Percentiles rank a stretch among this genome's conserved stretches.
Evolutionary conservation across 2,113 vertebrate genomes (phyloP).

Genomic region (Labrus mixtus): DNA sequence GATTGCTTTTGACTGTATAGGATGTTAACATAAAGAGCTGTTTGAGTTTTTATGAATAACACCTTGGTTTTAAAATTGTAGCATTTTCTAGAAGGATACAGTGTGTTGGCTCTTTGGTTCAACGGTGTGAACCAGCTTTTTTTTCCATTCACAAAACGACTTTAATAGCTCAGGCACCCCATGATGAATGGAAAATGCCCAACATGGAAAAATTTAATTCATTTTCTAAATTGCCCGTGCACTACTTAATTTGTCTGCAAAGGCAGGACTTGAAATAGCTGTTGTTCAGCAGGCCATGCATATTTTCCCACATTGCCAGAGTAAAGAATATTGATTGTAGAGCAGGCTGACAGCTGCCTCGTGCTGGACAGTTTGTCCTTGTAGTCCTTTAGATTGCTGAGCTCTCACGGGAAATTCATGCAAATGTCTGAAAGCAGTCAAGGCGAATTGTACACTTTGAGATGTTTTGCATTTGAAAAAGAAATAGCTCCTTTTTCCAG

Average conservation of each 20-base stretch:
- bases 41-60: not conserved
- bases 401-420: constrained; percentile 43
- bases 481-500: constrained; percentile 8
- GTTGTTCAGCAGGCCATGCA: constrained; percentile 12
- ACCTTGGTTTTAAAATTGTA: not conserved
- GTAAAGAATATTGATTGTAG: constrained; percentile 47
- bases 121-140: not conserved
- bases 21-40: not conserved
- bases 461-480: constrained; percentile 38
- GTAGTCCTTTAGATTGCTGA: constrained; percentile 25
- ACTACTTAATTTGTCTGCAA: constrained; percentile 43
- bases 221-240: constrained; percentile 27
- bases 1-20: not conserved
- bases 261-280: constrained; percentile 23
- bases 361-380: constrained; percentile 46
- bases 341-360: constrained; percentile 32
- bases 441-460: constrained; percentile 28
- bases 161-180: constrained; percentile 20
- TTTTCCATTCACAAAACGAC: constrained; percentile 21
- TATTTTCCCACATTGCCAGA: constrained; percentile 29
- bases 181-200: constrained; percentile 50
- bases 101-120: not conserved
- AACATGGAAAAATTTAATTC: constrained; percentile 30
- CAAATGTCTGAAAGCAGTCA: constrained; percentile 13
- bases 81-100: not conserved